Base-by-base conservation (phyloP, 2,888 invertebrate genomes). In the Drosophila mimica region DNA sequence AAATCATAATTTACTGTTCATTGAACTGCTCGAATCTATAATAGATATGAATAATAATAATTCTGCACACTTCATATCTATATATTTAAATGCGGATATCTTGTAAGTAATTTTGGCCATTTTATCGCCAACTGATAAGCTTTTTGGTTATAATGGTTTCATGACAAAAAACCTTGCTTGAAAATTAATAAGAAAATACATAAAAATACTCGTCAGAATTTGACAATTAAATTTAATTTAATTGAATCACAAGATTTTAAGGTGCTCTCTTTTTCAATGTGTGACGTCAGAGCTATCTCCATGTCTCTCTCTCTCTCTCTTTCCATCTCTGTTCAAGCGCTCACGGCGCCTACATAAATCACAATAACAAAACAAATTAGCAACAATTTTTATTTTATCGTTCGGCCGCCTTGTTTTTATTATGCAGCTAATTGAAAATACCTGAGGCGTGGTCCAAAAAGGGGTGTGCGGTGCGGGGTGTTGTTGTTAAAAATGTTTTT, bases 291-390 rank as follows among this genome's bases (percentile, higher is more conserved):
- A 52, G 8, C 13, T 43, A 9, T 20, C 48, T 67, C 40, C 25
- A 25, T 25, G 25, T 25, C n/a, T 25, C 11, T 9, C 43, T 46
- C 49, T 6, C 25, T 40, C 1, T 15, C 49, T 40, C 40, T 51
- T 30, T 17, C 43, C 51, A 3, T 11, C 15, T n/a, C 8, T 53
- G 4, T 53, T 11, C 46, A 31, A n/a, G 46, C 20, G 46, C 63
- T 70, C 64, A 65, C 51, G 54, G 59, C 58, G 49, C n/a, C 31
- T 28, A 56, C 76, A 89, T 87, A 88, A 87, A 87, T 87, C 87
- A 88, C 85, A 87, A 87, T 87, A 88, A 85, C 68, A 68, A 89
- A 88, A 82, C 67, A 82, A 87, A 89, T 87, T 87, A 89, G 86
- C 65, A 72, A 79, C 80, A 80, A 69, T 76, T 77, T 76, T 85